Percentiles rank a stretch among this genome's conserved stretches.
Evolutionary conservation across 2,113 vertebrate genomes (phyloP).

Genomic region (Cyanoliseus patagonus): DNA sequence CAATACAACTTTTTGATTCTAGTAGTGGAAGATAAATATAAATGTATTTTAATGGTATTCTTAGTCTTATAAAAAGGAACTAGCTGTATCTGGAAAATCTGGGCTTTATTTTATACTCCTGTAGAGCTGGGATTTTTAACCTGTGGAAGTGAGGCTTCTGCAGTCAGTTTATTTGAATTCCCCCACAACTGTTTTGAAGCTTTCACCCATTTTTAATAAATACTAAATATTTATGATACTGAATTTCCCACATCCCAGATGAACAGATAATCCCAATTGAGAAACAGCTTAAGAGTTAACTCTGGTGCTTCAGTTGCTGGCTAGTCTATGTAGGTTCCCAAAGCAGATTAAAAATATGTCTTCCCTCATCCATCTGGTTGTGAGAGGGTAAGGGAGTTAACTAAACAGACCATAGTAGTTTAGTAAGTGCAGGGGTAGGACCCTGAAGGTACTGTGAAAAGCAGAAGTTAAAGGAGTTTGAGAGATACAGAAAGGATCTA

Average conservation of each 20-base stretch:
- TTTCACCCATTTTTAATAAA: neutral
- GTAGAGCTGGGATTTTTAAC: neutral
- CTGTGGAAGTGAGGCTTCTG: neutral
- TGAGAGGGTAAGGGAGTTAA: neutral
- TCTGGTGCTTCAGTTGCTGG: neutral
- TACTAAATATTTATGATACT: neutral
- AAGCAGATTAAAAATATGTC: neutral
- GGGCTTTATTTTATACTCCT: neutral
- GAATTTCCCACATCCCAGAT: neutral
- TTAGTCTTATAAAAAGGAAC: neutral
- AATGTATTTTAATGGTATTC: neutral
- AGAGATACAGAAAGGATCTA: neutral
- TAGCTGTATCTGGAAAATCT: neutral
- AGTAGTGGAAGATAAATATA: neutral
- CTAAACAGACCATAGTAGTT: neutral
- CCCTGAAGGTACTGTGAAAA: neutral
- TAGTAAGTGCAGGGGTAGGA: neutral
- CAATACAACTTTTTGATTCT: neutral
- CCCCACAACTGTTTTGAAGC: neutral
- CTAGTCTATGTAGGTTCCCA: neutral
- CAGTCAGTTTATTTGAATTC: neutral
- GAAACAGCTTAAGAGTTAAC: neutral
- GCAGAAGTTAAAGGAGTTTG: neutral
- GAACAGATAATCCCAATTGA: neutral
- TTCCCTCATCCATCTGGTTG: neutral